These are phyloP conservation scores for Oophaga pumilio DNA, from an alignment of 2,113 vertebrate species.

Conservation along the genomic window DNA sequence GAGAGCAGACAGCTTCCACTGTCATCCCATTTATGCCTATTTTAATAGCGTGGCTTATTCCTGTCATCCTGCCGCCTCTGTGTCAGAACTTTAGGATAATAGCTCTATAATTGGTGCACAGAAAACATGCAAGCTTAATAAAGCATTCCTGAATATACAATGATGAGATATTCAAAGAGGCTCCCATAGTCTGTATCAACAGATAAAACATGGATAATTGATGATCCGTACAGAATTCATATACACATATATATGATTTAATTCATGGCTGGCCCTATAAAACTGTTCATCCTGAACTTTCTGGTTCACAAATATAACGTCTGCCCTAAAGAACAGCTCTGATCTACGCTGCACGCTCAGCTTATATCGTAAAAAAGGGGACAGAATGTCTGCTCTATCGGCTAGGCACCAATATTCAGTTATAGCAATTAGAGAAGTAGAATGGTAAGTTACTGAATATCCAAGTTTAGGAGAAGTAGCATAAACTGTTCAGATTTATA, in stretches of 20 bases:
- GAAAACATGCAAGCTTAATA: slow-evolving; percentile 55
- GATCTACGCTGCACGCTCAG: neutral
- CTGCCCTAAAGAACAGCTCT: neutral
- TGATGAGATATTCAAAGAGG: neutral
- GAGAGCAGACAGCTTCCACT: slow-evolving; percentile 74
- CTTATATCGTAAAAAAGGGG: neutral
- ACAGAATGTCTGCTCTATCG: neutral
- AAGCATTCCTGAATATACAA: slow-evolving; percentile 1
- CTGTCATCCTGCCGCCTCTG: slow-evolving; percentile 63
- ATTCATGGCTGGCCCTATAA: neutral
- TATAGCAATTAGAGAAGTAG: neutral
- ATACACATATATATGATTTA: too few relatives aligned
- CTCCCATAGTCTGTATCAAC: neutral
- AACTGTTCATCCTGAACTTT: neutral
- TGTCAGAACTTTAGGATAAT: slow-evolving; percentile 61
- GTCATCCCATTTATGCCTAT: slow-evolving; percentile 74
- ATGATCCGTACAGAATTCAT: too few relatives aligned
- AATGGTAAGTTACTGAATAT: neutral
- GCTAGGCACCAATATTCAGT: neutral
- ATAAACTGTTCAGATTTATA: neutral
- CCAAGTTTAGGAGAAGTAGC: neutral
- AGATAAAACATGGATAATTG: neutral
- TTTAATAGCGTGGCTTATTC: slow-evolving; percentile 73
- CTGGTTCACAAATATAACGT: neutral
- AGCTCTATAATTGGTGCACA: slow-evolving; percentile 62